Evolutionary conservation across 2,797 vertebrate genomes (phyloP).

Genomic region (Centroberyx gerrardi): DNA sequence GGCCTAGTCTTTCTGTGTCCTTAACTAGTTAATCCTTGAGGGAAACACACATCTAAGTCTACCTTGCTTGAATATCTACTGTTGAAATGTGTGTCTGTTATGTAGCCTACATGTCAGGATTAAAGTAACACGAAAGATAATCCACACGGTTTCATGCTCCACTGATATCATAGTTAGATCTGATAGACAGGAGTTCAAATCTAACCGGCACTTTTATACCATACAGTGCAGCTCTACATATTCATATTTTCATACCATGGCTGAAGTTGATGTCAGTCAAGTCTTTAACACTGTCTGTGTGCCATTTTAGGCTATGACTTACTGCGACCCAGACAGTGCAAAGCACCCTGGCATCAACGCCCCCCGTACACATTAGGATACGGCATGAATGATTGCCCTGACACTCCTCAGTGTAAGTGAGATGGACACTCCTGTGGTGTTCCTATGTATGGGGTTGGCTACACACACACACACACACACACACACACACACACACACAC

Average conservation of each 20-base stretch:
- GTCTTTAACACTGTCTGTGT: slow-evolving; percentile 20
- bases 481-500: slow-evolving; percentile 16
- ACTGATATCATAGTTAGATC: slow-evolving; percentile 24
- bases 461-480: slow-evolving; percentile 25
- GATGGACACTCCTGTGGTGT: slow-evolving; percentile 46
- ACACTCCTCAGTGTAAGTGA: slow-evolving; percentile 21
- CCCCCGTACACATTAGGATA: slow-evolving; percentile 50
- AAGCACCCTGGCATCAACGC: slow-evolving; percentile 60
- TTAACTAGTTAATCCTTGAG: not conserved
- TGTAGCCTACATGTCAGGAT: slow-evolving; percentile 33
- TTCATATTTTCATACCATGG: slow-evolving; percentile 58
- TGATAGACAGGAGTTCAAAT: slow-evolving; percentile 48
- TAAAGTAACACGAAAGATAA: slow-evolving; percentile 33
- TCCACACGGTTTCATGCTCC: slow-evolving; percentile 13
- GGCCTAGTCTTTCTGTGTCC: not conserved
- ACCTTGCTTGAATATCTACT: not conserved
- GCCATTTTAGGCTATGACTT: slow-evolving; percentile 62
- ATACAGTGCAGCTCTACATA: slow-evolving; percentile 17
- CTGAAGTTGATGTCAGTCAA: slow-evolving; percentile 67
- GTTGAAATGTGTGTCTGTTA: not conserved
- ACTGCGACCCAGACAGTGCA: slow-evolving; percentile 66
- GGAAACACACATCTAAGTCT: not conserved
- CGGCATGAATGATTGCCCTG: slow-evolving; percentile 58
- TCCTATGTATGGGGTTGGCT: slow-evolving; percentile 42
- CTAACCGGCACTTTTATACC: slow-evolving; percentile 53